A percentile compares a stretch with the other conserved stretches of the same genome.
Evolutionary conservation across 1,140 invertebrate species (phyloP).

Genomic region (Archegozetes longisetosus): DNA sequence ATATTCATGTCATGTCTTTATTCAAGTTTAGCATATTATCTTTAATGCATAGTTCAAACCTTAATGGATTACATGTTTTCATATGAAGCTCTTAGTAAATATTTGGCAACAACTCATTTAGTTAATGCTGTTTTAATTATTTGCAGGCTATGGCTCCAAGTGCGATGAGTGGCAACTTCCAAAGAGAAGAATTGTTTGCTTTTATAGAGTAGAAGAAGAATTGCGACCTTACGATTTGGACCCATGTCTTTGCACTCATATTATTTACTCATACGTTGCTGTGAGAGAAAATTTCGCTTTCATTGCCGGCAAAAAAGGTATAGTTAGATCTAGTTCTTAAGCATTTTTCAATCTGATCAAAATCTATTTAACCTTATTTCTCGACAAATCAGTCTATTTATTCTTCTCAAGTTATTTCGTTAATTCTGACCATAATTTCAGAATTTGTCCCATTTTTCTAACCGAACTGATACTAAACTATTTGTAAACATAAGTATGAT

Average conservation of each 20-base stretch:
- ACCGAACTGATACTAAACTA: no score
- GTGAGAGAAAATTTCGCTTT: constrained; percentile 18
- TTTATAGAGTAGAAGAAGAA: constrained; percentile 15
- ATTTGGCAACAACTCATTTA: no score
- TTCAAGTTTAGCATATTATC: no score
- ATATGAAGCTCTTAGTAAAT: no score
- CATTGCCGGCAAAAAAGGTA: constrained; percentile 19
- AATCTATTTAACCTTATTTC: constrained; percentile 15
- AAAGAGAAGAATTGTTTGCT: constrained; percentile 17
- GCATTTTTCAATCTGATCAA: no score
- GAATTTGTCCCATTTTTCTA: no score
- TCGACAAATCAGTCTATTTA: constrained; percentile 24
- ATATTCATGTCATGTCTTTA: no score
- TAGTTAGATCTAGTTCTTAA: constrained; percentile 17
- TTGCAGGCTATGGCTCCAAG: background rate
- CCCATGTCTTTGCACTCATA: constrained; percentile 18
- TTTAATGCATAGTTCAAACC: no score
- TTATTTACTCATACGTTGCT: constrained; percentile 17
- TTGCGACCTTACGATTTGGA: constrained; percentile 14
- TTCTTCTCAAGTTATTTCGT: constrained; percentile 32
- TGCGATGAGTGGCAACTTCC: background rate
- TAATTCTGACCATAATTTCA: no score
- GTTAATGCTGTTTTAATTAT: background rate
- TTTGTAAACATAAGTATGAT: no score
- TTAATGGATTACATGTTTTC: no score